Percentiles rank a stretch among this genome's conserved stretches.
Conservation (phyloP, 2,797 vertebrate species). For the Gambelia wislizenii region DNA sequence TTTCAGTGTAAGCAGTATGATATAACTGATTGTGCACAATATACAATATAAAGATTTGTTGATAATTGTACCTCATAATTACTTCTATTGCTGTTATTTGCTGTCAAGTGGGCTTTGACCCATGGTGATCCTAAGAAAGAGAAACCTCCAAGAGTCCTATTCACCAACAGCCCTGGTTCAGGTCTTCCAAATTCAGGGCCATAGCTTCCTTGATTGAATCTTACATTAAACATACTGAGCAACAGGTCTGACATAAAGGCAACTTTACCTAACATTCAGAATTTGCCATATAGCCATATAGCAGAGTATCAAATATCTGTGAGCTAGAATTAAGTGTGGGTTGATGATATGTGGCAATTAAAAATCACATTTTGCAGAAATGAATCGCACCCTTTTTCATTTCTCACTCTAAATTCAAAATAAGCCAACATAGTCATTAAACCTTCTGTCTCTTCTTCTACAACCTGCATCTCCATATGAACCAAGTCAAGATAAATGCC, state of each 20-base stretch:
- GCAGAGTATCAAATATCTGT: neutral
- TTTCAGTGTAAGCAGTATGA: neutral
- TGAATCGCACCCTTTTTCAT: neutral
- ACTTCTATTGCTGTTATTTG: no score
- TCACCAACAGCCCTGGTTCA: no score
- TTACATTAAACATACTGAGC: neutral
- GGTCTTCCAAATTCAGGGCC: no score
- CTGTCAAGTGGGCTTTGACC: no score
- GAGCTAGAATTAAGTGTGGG: neutral
- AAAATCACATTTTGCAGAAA: neutral
- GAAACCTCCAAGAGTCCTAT: no score
- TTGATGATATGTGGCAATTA: neutral
- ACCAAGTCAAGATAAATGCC: neutral
- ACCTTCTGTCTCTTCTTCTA: neutral
- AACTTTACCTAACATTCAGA: neutral
- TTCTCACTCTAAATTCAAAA: conserved; percentile 13
- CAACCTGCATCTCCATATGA: neutral
- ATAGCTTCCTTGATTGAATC: neutral
- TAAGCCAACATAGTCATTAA: conserved; percentile 9
- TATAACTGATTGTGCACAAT: neutral
- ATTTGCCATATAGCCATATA: neutral
- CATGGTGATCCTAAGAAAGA: no score
- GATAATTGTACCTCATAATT: neutral
- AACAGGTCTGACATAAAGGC: neutral
- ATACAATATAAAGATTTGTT: neutral